These are phyloP conservation scores for Caerostris extrusa DNA, from an alignment of 1,140 invertebrate genomes.

Conservation along the genomic window DNA sequence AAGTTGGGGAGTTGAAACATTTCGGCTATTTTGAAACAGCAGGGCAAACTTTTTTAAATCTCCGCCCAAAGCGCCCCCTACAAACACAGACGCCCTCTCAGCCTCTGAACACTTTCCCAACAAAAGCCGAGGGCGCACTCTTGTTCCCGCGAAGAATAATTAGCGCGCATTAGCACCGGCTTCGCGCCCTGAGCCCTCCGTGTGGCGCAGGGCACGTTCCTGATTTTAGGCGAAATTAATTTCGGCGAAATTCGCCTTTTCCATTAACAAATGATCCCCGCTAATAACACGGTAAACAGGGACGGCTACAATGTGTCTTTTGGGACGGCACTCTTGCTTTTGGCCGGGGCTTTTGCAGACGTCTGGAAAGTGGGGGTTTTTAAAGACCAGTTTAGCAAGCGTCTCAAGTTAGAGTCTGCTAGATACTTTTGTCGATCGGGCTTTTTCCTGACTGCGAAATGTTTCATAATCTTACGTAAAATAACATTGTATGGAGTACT, in stretches of 20 bases:
- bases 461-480: no score
- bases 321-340: background rate
- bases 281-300: conserved; percentile 19
- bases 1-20: background rate
- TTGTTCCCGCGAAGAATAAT: background rate
- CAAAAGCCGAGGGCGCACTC: background rate
- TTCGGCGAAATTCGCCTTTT: background rate
- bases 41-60: background rate
- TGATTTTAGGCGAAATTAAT: conserved; percentile 36
- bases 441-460: no score
- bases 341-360: background rate
- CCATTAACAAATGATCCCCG: conserved; percentile 12
- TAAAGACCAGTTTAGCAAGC: background rate
- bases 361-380: background rate
- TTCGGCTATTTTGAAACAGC: background rate
- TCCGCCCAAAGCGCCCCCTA: background rate
- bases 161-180: background rate
- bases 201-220: background rate
- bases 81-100: background rate
- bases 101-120: background rate
- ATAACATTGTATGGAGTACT: no score
- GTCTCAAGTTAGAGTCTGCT: background rate
- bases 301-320: conserved; percentile 14
- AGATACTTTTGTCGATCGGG: no score
- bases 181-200: background rate